A percentile compares a stretch with the other conserved stretches of the same genome.
Evolutionary conservation across 35 echinoderm and acorn worm species (phyloP).

Genomic region (Lytechinus pictus): DNA sequence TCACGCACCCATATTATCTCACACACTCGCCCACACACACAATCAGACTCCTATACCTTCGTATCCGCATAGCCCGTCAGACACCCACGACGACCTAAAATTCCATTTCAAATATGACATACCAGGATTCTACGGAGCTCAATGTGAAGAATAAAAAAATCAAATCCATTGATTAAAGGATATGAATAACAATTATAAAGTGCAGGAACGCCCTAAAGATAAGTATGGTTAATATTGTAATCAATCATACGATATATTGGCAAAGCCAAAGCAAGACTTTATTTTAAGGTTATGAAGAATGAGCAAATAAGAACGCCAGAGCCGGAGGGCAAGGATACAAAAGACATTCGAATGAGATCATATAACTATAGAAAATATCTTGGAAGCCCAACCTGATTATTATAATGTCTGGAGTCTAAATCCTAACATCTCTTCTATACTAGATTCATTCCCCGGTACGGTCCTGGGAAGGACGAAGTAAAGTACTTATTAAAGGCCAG

Average conservation of each 20-base stretch:
- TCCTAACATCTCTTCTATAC: not conserved
- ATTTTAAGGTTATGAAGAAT: not conserved
- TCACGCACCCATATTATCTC: not conserved
- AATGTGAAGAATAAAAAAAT: not conserved
- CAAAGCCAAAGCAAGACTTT: not conserved
- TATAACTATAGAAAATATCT: not conserved
- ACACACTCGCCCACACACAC: conserved; percentile 18
- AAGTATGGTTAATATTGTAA: not conserved
- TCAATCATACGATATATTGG: not conserved
- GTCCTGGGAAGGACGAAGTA: not conserved
- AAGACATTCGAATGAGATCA: not conserved
- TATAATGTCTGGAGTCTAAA: not conserved
- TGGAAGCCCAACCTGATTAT: not conserved
- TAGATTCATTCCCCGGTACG: not conserved
- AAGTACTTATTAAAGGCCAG: not conserved
- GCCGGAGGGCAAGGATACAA: not conserved
- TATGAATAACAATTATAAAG: not conserved
- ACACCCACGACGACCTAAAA: not conserved
- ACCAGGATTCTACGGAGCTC: not conserved
- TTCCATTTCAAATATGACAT: not conserved
- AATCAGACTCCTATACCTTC: not conserved
- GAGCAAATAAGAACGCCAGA: not conserved
- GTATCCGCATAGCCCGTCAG: not conserved
- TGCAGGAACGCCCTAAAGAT: not conserved
- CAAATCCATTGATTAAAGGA: not conserved